phyloP scores from a whole-genome alignment of 1,140 invertebrate species.

The Eurosta solidaginis region DNA sequence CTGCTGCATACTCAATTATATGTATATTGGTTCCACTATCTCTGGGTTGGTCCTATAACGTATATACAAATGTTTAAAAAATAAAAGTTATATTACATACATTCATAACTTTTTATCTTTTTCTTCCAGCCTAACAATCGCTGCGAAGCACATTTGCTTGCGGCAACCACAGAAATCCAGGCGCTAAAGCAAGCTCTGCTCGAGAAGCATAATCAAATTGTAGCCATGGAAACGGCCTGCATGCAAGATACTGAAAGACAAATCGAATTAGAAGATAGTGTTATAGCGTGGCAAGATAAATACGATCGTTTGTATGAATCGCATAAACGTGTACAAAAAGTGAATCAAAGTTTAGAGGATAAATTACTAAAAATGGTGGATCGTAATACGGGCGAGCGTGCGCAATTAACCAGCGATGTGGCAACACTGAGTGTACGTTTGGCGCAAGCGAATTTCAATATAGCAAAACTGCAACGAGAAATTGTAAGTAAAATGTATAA shows the following conservation, averaged over 20 bases:
- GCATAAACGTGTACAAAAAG: constrained; percentile 90
- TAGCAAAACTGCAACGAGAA: constrained; percentile 87
- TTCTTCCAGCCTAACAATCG: constrained; percentile 12
- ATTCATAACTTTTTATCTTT: not conserved
- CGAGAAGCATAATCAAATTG: constrained; percentile 81
- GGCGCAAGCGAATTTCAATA: constrained; percentile 84
- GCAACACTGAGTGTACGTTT: constrained; percentile 83
- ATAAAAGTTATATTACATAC: too few relatives aligned
- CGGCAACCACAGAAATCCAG: constrained; percentile 73
- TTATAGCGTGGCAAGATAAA: constrained; percentile 87
- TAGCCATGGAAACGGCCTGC: constrained; percentile 84
- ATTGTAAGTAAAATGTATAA: constrained; percentile 72
- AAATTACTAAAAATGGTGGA: constrained; percentile 92
- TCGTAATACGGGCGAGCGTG: constrained; percentile 90
- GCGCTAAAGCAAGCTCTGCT: constrained; percentile 79
- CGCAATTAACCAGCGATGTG: constrained; percentile 83
- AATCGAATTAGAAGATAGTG: constrained; percentile 81
- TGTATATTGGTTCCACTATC: too few relatives aligned
- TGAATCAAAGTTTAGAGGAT: constrained; percentile 94
- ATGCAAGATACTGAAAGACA: constrained; percentile 78
- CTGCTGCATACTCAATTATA: too few relatives aligned
- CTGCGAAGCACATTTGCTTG: constrained; percentile 74
- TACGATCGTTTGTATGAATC: constrained; percentile 91
- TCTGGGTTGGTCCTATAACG: too few relatives aligned
- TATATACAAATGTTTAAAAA: too few relatives aligned